Evolutionary conservation across 1,140 invertebrate species (phyloP).

Genomic region (Cherax destructor): DNA sequence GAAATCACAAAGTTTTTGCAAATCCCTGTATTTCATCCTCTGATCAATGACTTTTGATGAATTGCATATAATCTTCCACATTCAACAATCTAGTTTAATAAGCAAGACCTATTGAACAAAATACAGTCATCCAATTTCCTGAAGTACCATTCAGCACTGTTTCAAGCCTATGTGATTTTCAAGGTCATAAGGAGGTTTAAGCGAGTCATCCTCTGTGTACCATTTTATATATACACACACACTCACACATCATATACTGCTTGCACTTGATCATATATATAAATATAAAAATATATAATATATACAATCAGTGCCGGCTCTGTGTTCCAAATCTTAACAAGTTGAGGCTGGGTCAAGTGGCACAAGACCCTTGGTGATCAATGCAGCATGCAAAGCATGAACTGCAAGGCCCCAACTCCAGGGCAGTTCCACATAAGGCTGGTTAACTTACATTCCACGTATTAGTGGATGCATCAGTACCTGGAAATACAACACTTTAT

Average conservation of each 20-base stretch:
- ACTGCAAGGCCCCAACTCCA: conserved; percentile 44
- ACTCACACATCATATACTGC: conserved; percentile 28
- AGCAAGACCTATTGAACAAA: conserved; percentile 42
- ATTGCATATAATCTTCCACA: conserved; percentile 49
- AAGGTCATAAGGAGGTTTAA: not conserved
- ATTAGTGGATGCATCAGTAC: conserved; percentile 23
- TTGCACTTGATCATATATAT: conserved; percentile 26
- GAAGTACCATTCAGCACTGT: conserved; percentile 23
- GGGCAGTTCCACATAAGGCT: conserved; percentile 41
- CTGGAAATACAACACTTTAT: not conserved
- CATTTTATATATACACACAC: not conserved
- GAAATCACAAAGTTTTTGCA: conserved; percentile 41
- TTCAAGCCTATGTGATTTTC: conserved; percentile 25
- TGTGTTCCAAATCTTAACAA: conserved; percentile 56
- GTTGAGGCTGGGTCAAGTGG: conserved; percentile 43
- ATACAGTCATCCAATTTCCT: conserved; percentile 9
- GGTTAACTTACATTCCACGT: conserved; percentile 24
- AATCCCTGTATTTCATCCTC: conserved; percentile 16
- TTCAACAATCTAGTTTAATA: conserved; percentile 41
- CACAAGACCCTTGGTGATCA: conserved; percentile 45
- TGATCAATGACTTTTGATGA: conserved; percentile 40
- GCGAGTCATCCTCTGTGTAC: not conserved
- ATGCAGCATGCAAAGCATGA: conserved; percentile 37
- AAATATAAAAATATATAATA: conserved; percentile 58
- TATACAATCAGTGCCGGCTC: conserved; percentile 38